These are phyloP conservation scores for Liopterus haemorrhoidalis DNA, from an alignment of 2,888 invertebrate species.

Conservation along the genomic window DNA sequence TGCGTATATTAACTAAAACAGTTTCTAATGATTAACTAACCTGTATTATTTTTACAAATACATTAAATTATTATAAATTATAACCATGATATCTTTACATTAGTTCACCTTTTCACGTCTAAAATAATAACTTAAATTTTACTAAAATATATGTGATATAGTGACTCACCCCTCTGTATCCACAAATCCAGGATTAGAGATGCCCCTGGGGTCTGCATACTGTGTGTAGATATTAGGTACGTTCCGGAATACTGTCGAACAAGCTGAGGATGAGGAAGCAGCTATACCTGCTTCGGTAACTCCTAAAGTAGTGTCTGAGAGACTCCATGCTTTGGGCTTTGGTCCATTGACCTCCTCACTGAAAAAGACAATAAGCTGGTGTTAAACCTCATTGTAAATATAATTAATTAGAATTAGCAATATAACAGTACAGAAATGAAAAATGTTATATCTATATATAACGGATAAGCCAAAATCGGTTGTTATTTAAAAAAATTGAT, in stretches of 20 bases:
- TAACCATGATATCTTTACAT: too few relatives aligned
- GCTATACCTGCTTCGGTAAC: constrained; percentile 10
- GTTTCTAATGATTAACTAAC: too few relatives aligned
- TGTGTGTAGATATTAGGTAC: constrained; percentile 13
- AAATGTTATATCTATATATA: too few relatives aligned
- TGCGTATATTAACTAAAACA: too few relatives aligned
- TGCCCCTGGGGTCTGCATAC: constrained; percentile 9
- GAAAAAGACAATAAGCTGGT: constrained; percentile 1
- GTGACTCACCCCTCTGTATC: constrained; percentile 8
- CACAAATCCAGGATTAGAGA: constrained; percentile 16
- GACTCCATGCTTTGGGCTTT: constrained; percentile 13
- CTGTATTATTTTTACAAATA: too few relatives aligned
- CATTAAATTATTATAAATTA: too few relatives aligned
- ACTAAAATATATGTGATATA: too few relatives aligned
- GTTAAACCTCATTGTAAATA: too few relatives aligned
- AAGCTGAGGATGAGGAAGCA: constrained; percentile 7
- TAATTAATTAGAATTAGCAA: neutral
- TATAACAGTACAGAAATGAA: neutral
- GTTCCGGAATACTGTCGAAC: neutral
- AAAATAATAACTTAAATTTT: too few relatives aligned
- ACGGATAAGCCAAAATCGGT: too few relatives aligned
- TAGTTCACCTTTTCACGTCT: too few relatives aligned
- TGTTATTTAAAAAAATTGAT: too few relatives aligned
- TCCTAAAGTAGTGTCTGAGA: constrained; percentile 9
- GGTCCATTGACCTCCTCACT: constrained; percentile 10